These are phyloP conservation scores for Acanthaster planci DNA, from an alignment of 35 echinoderm and acorn worm genomes.

Conservation along the genomic window DNA sequence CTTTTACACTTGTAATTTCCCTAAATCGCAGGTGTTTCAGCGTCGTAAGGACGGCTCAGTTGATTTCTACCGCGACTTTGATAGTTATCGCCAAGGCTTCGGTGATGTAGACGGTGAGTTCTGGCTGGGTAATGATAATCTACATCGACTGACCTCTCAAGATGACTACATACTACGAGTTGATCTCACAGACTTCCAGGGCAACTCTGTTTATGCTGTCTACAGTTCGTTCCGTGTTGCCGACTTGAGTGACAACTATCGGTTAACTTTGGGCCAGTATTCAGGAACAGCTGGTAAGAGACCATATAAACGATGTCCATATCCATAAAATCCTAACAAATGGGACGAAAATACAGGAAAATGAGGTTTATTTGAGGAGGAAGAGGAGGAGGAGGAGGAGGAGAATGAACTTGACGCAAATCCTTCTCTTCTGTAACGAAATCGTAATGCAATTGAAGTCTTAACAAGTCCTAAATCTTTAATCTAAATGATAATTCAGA, in stretches of 20 bases:
- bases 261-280: slow-evolving; percentile 54
- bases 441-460: no score
- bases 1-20: no score
- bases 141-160: slow-evolving; percentile 74
- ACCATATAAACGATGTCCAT: no score
- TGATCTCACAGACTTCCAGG: slow-evolving; percentile 58
- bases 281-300: slow-evolving; percentile 69
- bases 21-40: slow-evolving; percentile 66
- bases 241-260: slow-evolving; percentile 53
- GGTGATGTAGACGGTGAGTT: slow-evolving; percentile 58
- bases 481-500: no score
- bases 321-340: no score
- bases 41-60: slow-evolving; percentile 77
- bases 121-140: slow-evolving; percentile 78
- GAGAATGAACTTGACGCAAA: no score
- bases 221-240: slow-evolving; percentile 62
- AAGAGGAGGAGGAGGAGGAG: no score
- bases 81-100: slow-evolving; percentile 68
- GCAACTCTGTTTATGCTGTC: slow-evolving; percentile 39
- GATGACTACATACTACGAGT: slow-evolving; percentile 71
- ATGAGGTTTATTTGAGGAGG: no score
- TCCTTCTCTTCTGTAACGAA: no score
- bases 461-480: no score
- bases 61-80: slow-evolving; percentile 74
- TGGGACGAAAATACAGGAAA: no score